phyloP scores from a whole-genome alignment of 2,888 invertebrate species.

The Callyntrura sp. region DNA sequence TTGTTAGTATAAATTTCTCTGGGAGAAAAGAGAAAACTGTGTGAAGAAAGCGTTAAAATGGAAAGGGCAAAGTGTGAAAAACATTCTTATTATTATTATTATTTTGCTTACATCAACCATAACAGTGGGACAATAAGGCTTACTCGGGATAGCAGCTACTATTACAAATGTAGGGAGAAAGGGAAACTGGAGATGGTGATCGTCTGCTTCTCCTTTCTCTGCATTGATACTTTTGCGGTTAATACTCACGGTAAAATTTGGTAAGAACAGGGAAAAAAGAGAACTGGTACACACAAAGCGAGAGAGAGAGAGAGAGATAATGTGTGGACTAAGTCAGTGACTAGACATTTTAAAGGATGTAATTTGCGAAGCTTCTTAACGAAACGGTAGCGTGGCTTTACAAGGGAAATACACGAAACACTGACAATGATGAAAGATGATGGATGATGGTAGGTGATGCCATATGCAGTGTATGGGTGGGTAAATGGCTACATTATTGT shows the following conservation, averaged over 20 bases:
- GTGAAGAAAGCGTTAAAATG: conserved; percentile 5
- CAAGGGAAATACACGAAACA: neutral
- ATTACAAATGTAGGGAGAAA: neutral
- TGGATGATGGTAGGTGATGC: neutral
- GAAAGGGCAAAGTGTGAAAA: conserved; percentile 2
- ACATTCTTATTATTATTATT: neutral
- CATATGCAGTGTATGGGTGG: neutral
- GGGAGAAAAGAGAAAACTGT: neutral
- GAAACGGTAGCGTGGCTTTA: no score
- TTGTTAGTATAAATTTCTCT: neutral
- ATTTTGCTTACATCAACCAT: neutral
- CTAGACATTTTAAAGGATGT: no score
- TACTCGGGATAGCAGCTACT: no score
- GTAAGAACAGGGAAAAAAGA: neutral
- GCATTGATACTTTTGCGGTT: no score
- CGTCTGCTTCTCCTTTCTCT: conserved; percentile 10
- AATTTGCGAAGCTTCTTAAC: no score
- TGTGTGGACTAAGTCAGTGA: no score
- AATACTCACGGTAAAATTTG: no score
- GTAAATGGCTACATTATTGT: conserved; percentile 10
- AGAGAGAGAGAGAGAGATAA: no score
- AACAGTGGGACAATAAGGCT: neutral
- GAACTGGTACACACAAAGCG: no score
- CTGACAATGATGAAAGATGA: conserved; percentile 15
- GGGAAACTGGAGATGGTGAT: neutral